Percentiles rank a stretch among this genome's conserved stretches.
Conservation (phyloP, 2,113 vertebrate species). For the Phaetusa simplex region DNA sequence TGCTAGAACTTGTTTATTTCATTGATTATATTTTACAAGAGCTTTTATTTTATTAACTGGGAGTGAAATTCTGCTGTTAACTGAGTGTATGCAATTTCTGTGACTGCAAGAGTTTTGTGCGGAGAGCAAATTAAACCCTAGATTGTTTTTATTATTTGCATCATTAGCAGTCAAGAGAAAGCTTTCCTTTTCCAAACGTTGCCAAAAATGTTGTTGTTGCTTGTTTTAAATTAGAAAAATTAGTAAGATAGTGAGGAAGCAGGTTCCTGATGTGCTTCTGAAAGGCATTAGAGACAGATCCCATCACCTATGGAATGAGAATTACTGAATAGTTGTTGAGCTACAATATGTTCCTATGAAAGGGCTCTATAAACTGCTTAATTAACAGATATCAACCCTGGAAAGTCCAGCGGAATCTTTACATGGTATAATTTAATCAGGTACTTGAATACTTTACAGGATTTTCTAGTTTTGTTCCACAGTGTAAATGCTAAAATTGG, state of each 20-base stretch:
- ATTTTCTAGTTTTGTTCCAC: background rate
- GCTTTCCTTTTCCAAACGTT: background rate
- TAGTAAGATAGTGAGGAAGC: background rate
- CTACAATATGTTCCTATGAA: background rate
- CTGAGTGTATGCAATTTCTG: background rate
- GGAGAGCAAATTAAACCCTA: background rate
- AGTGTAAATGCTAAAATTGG: background rate
- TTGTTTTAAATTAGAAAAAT: background rate
- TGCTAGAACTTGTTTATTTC: background rate
- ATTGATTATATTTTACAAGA: background rate
- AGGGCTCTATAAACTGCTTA: background rate
- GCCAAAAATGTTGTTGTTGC: background rate
- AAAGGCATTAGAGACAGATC: background rate
- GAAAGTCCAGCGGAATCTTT: background rate
- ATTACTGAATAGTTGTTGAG: background rate
- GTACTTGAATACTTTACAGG: background rate
- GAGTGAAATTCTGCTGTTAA: background rate
- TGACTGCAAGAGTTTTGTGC: background rate
- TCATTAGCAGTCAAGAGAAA: background rate
- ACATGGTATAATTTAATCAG: background rate
- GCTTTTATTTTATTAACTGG: slow-evolving; percentile 13
- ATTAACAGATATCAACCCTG: background rate
- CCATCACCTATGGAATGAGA: slow-evolving; percentile 8
- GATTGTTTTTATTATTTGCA: background rate
- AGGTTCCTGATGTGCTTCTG: background rate